Evolutionary conservation across 1,140 invertebrate species (phyloP).

Genomic region (Zaprionus africanus): DNA sequence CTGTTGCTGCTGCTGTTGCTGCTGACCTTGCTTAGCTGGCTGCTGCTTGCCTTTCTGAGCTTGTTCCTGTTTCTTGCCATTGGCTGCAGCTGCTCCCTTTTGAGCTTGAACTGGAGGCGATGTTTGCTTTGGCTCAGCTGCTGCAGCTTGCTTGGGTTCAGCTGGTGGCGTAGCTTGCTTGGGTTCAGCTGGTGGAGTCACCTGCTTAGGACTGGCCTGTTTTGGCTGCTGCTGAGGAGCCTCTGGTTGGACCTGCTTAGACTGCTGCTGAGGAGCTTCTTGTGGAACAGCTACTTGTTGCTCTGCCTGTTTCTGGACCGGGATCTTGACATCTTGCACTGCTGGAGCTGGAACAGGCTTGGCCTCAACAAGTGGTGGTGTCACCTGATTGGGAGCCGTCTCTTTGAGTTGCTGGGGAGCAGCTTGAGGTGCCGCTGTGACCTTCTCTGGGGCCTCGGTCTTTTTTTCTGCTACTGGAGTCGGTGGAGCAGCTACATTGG

Average conservation of each 20-base stretch:
- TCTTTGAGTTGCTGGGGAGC: slow-evolving; percentile 8
- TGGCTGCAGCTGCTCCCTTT: slow-evolving; percentile 19
- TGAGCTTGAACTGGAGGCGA: slow-evolving; percentile 10
- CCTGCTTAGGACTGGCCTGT: not conserved
- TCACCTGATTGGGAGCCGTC: slow-evolving; percentile 18
- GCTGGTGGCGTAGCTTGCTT: not conserved
- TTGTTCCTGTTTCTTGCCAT: slow-evolving; percentile 51
- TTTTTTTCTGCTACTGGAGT: slow-evolving; percentile 2
- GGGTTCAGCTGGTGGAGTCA: not conserved
- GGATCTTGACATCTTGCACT: not conserved
- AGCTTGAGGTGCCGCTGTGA: not conserved
- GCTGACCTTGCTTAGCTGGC: not conserved
- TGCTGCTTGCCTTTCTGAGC: slow-evolving; percentile 50
- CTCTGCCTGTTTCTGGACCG: not conserved
- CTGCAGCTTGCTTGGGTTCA: not conserved
- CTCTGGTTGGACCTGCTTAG: not conserved
- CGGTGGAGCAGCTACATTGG: not conserved
- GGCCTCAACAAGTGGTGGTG: slow-evolving; percentile 18
- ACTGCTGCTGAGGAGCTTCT: not conserved
- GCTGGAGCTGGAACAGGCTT: slow-evolving; percentile 1
- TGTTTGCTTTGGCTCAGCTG: not conserved
- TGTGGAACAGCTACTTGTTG: not conserved
- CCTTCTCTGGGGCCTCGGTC: not conserved
- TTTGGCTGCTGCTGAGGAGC: not conserved
- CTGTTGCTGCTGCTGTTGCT: not conserved